Percentiles rank a stretch among this genome's conserved stretches.
Evolutionary conservation across 2,113 vertebrate genomes (phyloP).

Genomic region (Eulemur macaco): DNA sequence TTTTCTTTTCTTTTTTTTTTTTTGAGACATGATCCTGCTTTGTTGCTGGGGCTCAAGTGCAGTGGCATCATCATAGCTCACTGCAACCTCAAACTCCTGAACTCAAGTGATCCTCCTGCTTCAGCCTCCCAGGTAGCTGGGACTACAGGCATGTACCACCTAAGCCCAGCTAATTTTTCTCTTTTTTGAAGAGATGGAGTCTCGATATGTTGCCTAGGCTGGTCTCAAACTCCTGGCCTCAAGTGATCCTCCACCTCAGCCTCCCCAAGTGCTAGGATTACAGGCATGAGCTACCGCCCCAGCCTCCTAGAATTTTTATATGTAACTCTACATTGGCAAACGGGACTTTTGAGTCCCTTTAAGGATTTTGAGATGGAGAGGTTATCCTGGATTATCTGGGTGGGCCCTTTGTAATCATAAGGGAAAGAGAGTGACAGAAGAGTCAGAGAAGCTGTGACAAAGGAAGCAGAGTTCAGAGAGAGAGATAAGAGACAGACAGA

Average conservation of each 20-base stretch:
- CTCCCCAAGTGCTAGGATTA: background rate
- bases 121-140: background rate
- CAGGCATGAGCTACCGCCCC: no score
- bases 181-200: background rate
- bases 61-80: no score
- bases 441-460: background rate
- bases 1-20: no score
- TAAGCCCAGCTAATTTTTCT: background rate
- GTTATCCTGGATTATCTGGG: background rate
- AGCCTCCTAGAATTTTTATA: background rate
- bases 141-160: background rate
- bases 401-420: background rate
- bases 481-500: background rate
- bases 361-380: background rate
- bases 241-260: background rate
- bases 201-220: background rate
- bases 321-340: constrained; percentile 14
- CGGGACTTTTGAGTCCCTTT: background rate
- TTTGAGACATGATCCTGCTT: no score
- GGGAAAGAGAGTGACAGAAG: background rate
- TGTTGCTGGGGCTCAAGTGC: no score
- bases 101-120: background rate
- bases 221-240: background rate
- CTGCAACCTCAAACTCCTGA: no score
- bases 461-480: background rate